These are phyloP conservation scores for Stegodyphus dumicola DNA, from an alignment of 1,140 invertebrate genomes.

Conservation along the genomic window DNA sequence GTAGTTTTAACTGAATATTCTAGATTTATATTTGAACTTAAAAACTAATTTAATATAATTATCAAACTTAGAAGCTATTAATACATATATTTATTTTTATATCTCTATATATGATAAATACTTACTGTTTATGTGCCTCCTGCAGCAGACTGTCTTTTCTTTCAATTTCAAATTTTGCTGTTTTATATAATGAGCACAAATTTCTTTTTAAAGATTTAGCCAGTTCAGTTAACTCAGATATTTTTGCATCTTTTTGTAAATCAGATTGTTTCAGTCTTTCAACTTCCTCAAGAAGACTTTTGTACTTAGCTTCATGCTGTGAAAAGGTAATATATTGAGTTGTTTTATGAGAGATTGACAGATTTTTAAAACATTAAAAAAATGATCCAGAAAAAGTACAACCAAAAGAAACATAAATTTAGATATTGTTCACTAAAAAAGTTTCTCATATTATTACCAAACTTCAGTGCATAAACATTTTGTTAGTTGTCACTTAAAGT, in stretches of 20 bases:
- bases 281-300: not conserved
- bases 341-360: not conserved
- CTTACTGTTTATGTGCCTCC: slow-evolving; percentile 24
- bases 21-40: no score
- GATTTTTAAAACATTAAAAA: not conserved
- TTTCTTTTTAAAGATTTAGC: slow-evolving; percentile 27
- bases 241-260: slow-evolving; percentile 3
- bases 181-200: slow-evolving; percentile 41
- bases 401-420: no score
- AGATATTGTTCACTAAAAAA: no score
- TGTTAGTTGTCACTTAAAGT: no score
- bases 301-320: not conserved
- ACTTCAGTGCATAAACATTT: no score
- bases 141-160: slow-evolving; percentile 7
- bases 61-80: no score
- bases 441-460: no score
- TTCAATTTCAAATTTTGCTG: slow-evolving; percentile 40
- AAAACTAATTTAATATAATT: no score
- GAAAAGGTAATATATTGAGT: not conserved
- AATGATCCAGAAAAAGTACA: not conserved
- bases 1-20: no score
- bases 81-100: not conserved
- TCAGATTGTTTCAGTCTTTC: not conserved
- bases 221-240: not conserved
- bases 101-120: not conserved